A percentile compares a stretch with the other conserved stretches of the same genome.
These are phyloP conservation scores for Lycodopsis pacificus DNA, from an alignment of 2,797 vertebrate species.

Conservation along the genomic window DNA sequence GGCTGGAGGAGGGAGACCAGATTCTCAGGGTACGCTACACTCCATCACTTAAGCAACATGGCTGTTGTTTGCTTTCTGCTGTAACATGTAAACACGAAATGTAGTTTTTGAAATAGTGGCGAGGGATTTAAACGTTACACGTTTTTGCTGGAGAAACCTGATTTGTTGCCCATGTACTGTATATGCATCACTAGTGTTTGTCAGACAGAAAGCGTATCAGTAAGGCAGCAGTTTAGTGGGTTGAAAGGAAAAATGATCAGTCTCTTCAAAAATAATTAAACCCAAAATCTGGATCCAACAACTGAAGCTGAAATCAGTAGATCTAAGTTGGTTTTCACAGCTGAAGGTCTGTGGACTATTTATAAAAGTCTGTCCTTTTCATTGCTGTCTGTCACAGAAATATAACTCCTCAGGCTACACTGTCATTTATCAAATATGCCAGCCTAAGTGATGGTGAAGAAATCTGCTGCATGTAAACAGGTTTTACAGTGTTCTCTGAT, in stretches of 20 bases:
- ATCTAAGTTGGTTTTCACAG: conserved; percentile 10
- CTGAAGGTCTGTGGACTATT: conserved; percentile 7
- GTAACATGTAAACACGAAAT: background rate
- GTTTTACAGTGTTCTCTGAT: conserved; percentile 7
- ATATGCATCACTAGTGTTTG: background rate
- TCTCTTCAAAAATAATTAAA: background rate
- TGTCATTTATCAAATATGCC: conserved; percentile 23
- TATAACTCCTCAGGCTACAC: background rate
- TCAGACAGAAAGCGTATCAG: background rate
- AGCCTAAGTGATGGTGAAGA: background rate
- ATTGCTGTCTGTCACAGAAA: background rate
- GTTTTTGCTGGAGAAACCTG: background rate
- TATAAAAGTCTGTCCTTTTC: conserved; percentile 6
- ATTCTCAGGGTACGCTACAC: conserved; percentile 92
- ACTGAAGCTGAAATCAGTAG: background rate
- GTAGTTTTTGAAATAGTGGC: background rate
- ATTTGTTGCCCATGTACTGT: background rate
- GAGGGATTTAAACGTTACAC: background rate
- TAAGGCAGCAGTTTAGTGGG: background rate
- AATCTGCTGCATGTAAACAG: background rate
- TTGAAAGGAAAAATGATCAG: background rate
- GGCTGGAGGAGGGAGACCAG: conserved; percentile 97
- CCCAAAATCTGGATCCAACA: background rate
- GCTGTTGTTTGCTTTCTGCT: conserved; percentile 1
- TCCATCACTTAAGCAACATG: background rate